Percentiles rank a stretch among this genome's conserved stretches.
Conservation (phyloP, 2,113 vertebrate species). For the Chinchilla lanigera region DNA sequence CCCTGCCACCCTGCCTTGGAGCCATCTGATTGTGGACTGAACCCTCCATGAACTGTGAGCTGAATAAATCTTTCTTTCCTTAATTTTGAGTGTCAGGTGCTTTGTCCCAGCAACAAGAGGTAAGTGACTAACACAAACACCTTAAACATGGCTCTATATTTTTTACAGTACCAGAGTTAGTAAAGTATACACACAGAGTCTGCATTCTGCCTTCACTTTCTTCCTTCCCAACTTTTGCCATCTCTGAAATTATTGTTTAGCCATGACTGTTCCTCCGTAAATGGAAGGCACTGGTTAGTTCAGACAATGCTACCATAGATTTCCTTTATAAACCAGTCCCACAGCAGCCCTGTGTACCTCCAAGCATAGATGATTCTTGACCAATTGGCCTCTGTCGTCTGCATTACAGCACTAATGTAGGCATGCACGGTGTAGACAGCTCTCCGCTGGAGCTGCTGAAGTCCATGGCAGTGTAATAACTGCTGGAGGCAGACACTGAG, state of each 20-base stretch:
- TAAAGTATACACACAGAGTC: background rate
- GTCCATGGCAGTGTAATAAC: accelerated
- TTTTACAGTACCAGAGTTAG: background rate
- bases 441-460: background rate
- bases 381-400: too few relatives aligned
- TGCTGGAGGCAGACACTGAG: too few relatives aligned
- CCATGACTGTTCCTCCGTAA: background rate
- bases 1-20: background rate
- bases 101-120: background rate
- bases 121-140: background rate
- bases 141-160: background rate
- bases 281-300: background rate
- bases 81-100: background rate
- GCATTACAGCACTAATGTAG: background rate
- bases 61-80: background rate
- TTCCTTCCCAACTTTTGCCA: accelerated
- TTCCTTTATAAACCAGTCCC: background rate
- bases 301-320: accelerated
- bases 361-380: background rate
- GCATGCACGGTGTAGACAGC: accelerated
- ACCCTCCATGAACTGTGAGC: background rate
- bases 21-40: background rate
- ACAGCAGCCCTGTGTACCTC: accelerated
- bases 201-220: background rate
- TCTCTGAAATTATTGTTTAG: background rate